Evolutionary conservation across 2,888 invertebrate genomes (phyloP).

Genomic region (Sicus ferrugineus): DNA sequence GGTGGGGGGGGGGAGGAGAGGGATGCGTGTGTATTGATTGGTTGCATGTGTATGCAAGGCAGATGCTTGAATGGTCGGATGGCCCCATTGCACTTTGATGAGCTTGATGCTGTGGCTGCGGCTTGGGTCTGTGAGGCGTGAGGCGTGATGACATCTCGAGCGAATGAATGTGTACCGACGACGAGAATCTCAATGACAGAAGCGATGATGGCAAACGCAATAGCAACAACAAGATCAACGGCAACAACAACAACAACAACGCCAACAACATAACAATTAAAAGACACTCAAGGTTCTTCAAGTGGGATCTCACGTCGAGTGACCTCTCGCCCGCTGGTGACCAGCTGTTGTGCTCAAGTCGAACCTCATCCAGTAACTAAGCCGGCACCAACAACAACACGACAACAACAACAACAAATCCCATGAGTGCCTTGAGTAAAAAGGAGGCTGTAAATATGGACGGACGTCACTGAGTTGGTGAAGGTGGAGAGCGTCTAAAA

Average conservation of each 20-base stretch:
- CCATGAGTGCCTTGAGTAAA: neutral
- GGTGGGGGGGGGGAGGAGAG: neutral
- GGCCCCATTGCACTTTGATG: conserved; percentile 19
- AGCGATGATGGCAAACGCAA: neutral
- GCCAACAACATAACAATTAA: no score
- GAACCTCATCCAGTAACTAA: neutral
- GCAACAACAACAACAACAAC: neutral
- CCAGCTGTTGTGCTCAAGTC: no score
- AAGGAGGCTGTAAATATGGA: no score
- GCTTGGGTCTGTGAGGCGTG: neutral
- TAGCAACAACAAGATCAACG: neutral
- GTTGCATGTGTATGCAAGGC: neutral
- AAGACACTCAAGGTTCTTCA: neutral
- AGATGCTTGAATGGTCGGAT: conserved; percentile 8
- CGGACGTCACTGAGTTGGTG: no score
- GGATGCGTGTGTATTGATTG: conserved; percentile 11
- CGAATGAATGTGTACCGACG: neutral
- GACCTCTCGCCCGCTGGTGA: no score
- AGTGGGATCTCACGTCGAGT: no score
- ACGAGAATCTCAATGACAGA: neutral
- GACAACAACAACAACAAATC: neutral
- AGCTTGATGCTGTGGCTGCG: conserved; percentile 4
- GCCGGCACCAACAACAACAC: neutral
- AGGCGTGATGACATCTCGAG: neutral
- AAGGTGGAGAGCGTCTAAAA: no score